Evolutionary conservation across 2,797 vertebrate genomes (phyloP), one percentile per base, ranked within the genome.

Genomic region (Harpagifer antarcticus): DNA sequence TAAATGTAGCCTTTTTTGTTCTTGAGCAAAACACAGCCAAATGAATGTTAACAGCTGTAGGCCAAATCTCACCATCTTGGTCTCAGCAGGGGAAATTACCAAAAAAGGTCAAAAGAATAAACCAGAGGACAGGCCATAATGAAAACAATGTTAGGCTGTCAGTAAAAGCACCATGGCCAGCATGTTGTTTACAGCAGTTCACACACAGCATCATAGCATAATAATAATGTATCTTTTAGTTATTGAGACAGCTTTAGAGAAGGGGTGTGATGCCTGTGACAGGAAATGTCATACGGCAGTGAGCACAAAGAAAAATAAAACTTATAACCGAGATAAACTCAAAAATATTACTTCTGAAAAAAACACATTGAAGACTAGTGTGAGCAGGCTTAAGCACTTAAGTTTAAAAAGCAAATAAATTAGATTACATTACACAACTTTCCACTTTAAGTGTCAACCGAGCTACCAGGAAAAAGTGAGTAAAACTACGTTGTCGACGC

Each of bases 31-130:
- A 44, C 3, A 16, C n/a, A 71, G 16, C 1, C 14, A 73, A 52
- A 52, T 13, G 37, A 3, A 52, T 7, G 27, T 27, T 9, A 10
- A 5, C 57, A 81, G 37, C 44, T 57, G 31, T 5, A 14, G 44
- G 33, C 33, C 57, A 75, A 6, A 59, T 74, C 47, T 65, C 49
- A 63, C 74, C 54, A 45, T 70, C 48, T 68, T 42, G 5, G 33
- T 72, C 74, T 77, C 62, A 42, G 72, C 72, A 64, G 43, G 19
- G 57, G 45, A 84, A 89, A 91, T 81, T 0, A 82, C 90, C 91
- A 91, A 92, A 94, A 87, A 94, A 90, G 92, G 93, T 82, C 81
- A 93, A 58, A 55, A 40, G 64, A 70, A 69, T 71, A 78, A 88
- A 78, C 9, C 61, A 48, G 61, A 79, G 54, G 16, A 57, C 16